Conservation (phyloP, 1,140 invertebrate species). For the Nixonia krombeini region DNA sequence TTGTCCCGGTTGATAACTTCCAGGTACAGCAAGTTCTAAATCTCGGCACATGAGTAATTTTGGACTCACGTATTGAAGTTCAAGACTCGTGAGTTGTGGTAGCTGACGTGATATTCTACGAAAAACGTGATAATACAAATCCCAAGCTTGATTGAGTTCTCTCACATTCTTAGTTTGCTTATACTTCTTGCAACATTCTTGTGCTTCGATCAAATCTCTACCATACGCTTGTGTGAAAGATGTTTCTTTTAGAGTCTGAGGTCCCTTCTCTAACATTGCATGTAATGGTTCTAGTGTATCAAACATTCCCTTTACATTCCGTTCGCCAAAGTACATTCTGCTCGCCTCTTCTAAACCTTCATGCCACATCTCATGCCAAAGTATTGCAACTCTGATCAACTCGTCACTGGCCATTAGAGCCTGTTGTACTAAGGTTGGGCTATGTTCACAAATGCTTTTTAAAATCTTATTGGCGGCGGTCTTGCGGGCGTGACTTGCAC, state of each 20-base stretch:
- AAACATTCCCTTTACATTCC: conserved; percentile 96
- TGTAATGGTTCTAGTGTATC: conserved; percentile 95
- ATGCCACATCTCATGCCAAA: conserved; percentile 99
- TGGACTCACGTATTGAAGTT: conserved; percentile 96
- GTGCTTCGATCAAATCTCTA: conserved; percentile 92
- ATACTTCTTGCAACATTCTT: conserved; percentile 93
- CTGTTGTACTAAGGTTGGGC: conserved; percentile 91
- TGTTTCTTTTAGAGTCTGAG: conserved; percentile 96
- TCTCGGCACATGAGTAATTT: conserved; percentile 90
- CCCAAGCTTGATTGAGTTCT: conserved; percentile 98
- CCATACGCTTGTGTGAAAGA: conserved; percentile 98
- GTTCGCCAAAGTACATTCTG: conserved; percentile 94
- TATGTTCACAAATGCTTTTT: conserved; percentile 96
- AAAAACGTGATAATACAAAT: conserved; percentile 98
- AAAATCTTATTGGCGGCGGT: conserved; percentile 96
- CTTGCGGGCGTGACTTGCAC: conserved; percentile 85
- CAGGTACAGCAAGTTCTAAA: conserved; percentile 94
- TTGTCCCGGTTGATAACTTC: conserved; percentile 93
- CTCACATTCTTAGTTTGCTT: conserved; percentile 88
- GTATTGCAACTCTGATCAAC: conserved; percentile 96
- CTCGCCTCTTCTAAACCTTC: conserved; percentile 98
- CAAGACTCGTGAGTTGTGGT: conserved; percentile 89
- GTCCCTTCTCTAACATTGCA: conserved; percentile 92
- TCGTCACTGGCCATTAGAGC: conserved; percentile 97
- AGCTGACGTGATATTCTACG: conserved; percentile 94